These are phyloP conservation scores for Carollia perspicillata DNA, from an alignment of 2,113 vertebrate species.

Conservation along the genomic window DNA sequence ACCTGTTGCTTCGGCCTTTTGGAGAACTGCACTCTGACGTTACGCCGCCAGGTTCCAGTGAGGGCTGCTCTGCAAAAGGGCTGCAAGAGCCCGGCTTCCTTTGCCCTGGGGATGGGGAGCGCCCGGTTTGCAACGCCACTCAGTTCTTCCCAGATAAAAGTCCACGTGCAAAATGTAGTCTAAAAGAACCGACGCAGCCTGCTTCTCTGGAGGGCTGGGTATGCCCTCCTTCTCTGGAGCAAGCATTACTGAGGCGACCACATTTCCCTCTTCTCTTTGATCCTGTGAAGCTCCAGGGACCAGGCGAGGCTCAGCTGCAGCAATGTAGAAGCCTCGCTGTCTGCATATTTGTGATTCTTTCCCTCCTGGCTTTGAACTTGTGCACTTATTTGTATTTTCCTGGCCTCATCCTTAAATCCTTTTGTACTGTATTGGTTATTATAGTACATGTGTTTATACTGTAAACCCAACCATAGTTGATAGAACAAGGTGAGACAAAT, in stretches of 20 bases:
- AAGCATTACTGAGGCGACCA: neutral
- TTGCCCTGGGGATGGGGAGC: neutral
- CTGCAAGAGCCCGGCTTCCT: neutral
- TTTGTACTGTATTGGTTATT: neutral
- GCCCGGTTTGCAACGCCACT: neutral
- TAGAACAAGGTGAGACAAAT: neutral
- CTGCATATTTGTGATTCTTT: neutral
- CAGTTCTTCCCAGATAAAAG: neutral
- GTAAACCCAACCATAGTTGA: conserved; percentile 20
- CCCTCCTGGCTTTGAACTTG: neutral
- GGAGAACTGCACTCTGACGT: neutral
- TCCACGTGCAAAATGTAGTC: neutral
- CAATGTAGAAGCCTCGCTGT: neutral
- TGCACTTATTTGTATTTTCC: neutral
- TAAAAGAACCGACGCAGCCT: neutral
- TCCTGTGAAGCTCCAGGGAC: neutral
- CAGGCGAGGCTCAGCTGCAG: neutral
- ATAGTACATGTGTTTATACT: neutral
- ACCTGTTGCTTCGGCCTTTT: neutral
- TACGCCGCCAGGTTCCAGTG: neutral
- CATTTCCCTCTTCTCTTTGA: neutral
- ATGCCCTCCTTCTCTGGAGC: neutral
- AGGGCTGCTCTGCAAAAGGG: neutral
- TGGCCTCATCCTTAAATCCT: neutral
- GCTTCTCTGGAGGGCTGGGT: neutral